Conservation (phyloP, 2,888 invertebrate species). For the Microchrysa polita region DNA sequence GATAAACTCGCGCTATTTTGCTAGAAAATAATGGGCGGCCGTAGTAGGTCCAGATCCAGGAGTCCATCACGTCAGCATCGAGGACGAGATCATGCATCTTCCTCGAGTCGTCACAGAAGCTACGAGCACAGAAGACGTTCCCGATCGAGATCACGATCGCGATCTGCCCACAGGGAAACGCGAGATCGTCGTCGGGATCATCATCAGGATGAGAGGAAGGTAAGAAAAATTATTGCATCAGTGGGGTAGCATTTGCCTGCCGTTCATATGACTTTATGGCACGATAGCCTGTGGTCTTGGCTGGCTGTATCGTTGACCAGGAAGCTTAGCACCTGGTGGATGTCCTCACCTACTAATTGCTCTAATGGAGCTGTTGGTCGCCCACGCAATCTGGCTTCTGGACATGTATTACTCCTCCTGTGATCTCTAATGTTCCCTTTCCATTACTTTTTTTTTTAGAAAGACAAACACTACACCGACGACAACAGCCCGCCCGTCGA, state of each 20-base stretch:
- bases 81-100: not conserved
- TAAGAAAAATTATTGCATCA: slow-evolving; percentile 3
- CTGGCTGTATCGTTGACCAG: no score
- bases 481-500: slow-evolving; percentile 46
- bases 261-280: no score
- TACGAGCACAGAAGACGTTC: slow-evolving; percentile 24
- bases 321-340: no score
- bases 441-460: slow-evolving; percentile 29
- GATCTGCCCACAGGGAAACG: slow-evolving; percentile 14
- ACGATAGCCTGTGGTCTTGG: no score
- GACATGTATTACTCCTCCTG: no score
- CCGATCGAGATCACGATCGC: slow-evolving; percentile 15
- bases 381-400: no score
- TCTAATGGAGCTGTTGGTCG: no score
- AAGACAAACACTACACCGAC: not conserved
- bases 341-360: no score
- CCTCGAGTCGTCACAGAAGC: not conserved
- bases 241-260: no score
- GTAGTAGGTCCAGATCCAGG: slow-evolving; percentile 15
- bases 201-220: slow-evolving; percentile 27
- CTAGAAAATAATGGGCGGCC: slow-evolving; percentile 32
- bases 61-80: not conserved
- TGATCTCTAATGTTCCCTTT: no score
- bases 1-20: no score
- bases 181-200: slow-evolving; percentile 4